phyloP scores from a whole-genome alignment of 2,113 vertebrate genomes.

The Sinocyclocheilus rhinocerous region DNA sequence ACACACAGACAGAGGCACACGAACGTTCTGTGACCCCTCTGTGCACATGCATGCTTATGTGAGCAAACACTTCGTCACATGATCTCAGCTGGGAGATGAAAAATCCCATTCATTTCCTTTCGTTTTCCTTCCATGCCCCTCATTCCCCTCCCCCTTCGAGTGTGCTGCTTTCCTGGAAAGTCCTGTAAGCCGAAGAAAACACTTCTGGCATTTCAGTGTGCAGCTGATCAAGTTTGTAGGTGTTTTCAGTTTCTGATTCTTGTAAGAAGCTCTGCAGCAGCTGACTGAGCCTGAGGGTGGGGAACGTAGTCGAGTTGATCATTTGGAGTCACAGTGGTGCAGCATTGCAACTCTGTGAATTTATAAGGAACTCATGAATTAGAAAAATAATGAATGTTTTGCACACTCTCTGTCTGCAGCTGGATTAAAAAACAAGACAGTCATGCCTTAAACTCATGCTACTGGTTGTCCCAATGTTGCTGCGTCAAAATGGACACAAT shows the following conservation, averaged over 20 bases:
- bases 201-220: neutral
- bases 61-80: slow-evolving; percentile 17
- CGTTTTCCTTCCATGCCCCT: neutral
- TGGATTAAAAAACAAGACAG: neutral
- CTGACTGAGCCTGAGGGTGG: neutral
- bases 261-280: slow-evolving; percentile 7
- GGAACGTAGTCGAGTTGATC: neutral
- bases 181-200: slow-evolving; percentile 16
- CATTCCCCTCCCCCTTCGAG: neutral
- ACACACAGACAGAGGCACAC: neutral
- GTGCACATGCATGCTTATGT: slow-evolving; percentile 9
- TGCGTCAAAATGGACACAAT: neutral
- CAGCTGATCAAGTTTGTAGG: slow-evolving; percentile 12
- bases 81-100: slow-evolving; percentile 35
- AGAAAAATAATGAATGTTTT: neutral
- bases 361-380: neutral
- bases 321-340: neutral
- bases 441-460: neutral
- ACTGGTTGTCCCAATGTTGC: neutral
- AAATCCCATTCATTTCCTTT: slow-evolving; percentile 15
- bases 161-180: slow-evolving; percentile 1
- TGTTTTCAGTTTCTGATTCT: slow-evolving; percentile 34
- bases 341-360: neutral
- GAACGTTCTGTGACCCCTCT: neutral
- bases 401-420: neutral